A percentile compares a stretch with the other conserved stretches of the same genome.
phyloP scores from a whole-genome alignment of 2,113 vertebrate species.

The Puntigrus tetrazona region DNA sequence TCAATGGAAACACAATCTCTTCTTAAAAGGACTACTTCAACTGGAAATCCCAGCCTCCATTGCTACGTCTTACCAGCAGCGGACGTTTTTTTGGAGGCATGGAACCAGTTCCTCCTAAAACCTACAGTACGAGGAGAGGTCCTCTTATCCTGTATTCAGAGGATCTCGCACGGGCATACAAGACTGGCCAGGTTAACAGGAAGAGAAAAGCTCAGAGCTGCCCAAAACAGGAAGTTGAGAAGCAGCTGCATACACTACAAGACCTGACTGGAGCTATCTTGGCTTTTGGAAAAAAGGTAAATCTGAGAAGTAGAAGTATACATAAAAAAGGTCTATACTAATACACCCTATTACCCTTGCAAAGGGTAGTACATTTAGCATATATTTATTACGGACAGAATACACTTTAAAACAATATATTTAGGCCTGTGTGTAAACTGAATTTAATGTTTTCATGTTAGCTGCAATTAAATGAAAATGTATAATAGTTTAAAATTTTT shows the following conservation, averaged over 20 bases:
- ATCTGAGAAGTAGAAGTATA: neutral
- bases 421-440: neutral
- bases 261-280: slow-evolving; percentile 67
- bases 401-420: neutral
- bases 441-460: neutral
- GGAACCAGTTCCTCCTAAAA: slow-evolving; percentile 75
- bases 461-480: neutral
- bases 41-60: slow-evolving; percentile 73
- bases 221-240: slow-evolving; percentile 43
- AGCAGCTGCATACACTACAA: slow-evolving; percentile 10
- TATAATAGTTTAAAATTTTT: neutral
- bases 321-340: neutral
- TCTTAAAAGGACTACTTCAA: slow-evolving; percentile 79
- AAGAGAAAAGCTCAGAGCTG: slow-evolving; percentile 44
- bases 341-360: neutral
- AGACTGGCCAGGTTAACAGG: slow-evolving; percentile 45
- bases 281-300: slow-evolving; percentile 72
- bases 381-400: neutral
- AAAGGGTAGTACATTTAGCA: too few relatives aligned
- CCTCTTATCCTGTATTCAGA: slow-evolving; percentile 78
- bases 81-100: slow-evolving; percentile 57
- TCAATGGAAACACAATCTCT: neutral
- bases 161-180: slow-evolving; percentile 70
- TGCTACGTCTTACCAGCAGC: slow-evolving; percentile 64
- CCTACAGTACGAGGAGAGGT: slow-evolving; percentile 78